These are phyloP conservation scores for Alca torda DNA, from an alignment of 2,797 vertebrate genomes.

Conservation along the genomic window DNA sequence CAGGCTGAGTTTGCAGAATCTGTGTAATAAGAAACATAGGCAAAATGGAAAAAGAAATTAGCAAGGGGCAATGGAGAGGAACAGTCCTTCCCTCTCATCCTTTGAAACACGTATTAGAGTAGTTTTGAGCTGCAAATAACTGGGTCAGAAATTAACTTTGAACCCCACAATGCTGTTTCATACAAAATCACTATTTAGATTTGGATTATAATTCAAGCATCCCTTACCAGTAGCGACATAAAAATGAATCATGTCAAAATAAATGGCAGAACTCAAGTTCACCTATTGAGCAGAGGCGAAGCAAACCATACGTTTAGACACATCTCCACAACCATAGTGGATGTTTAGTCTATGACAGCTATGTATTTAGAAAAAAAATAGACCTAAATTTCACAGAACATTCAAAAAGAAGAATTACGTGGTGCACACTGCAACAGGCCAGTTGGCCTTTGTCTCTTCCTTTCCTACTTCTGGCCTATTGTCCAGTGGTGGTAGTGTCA, in stretches of 20 bases:
- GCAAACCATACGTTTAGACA: not conserved
- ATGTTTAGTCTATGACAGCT: not conserved
- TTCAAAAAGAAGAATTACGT: not conserved
- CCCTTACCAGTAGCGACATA: not conserved
- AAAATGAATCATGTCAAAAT: conserved; percentile 7
- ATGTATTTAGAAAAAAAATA: not conserved
- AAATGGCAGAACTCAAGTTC: not conserved
- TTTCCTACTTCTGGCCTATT: not conserved
- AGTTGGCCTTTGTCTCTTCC: not conserved
- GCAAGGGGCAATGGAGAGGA: not conserved
- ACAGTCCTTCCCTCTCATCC: not conserved
- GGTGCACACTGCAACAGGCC: not conserved
- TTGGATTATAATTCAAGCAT: not conserved
- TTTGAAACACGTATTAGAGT: not conserved
- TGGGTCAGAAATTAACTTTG: not conserved
- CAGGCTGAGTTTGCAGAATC: not conserved
- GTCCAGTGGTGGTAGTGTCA: not conserved
- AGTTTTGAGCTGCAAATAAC: not conserved
- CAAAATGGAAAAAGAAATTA: not conserved
- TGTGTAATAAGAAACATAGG: not conserved
- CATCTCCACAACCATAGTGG: not conserved
- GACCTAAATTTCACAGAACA: not conserved
- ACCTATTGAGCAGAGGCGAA: not conserved
- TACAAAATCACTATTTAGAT: not conserved
- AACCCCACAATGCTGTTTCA: not conserved